Base-by-base conservation (phyloP, 2,113 vertebrate genomes). In the Microcebus ravelobensis region DNA sequence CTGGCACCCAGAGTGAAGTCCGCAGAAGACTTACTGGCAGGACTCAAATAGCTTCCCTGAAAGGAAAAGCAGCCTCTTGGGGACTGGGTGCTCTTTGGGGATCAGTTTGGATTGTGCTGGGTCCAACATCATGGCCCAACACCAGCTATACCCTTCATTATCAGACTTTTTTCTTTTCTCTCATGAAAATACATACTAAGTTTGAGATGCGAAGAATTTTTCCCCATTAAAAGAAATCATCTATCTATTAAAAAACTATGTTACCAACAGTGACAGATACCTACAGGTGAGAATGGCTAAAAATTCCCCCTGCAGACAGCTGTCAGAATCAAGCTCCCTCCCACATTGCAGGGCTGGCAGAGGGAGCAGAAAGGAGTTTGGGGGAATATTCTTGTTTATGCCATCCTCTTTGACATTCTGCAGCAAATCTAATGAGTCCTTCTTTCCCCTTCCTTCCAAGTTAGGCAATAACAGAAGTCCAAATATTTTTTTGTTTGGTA, bases 281-380 rank as follows among this genome's bases (percentile, higher is more conserved):
- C 73, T 91, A 39, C 15, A 92, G 89, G 68, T 82, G 21, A 92
- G 45, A 86, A 83, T 57, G 50, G 86, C 93, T 94, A 90, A 95
- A 94, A 95, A 94, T 97, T 93, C 31, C 94, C 36, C 25, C 68
- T 94, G 65, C 52, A 94, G 79, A 95, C 61, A 90, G 70, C 87
- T 95, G 94, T 94, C 82, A 96, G 86, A 88, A 77, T 50, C 63
- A 52, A 91, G 73, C 34, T 91, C 73, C 23, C 87, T 91, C 85
- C 81, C 57, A 88, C 80, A 55, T 20, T 52, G 45, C 13, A 42
- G 29, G 76, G 68, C 45, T n/a, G 36, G 70, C 14, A 20, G 84
- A 92, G 27, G 74, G 15, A 74, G 48, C 36, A 92, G 45, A 76
- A 85, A 61, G 29, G 29, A 76, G 13, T 89, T 81, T 23, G n/a